Percentiles rank a stretch among this genome's conserved stretches.
These are phyloP conservation scores for Auanema freiburgensis DNA, from an alignment of 2,888 invertebrate species.

Conservation along the genomic window DNA sequence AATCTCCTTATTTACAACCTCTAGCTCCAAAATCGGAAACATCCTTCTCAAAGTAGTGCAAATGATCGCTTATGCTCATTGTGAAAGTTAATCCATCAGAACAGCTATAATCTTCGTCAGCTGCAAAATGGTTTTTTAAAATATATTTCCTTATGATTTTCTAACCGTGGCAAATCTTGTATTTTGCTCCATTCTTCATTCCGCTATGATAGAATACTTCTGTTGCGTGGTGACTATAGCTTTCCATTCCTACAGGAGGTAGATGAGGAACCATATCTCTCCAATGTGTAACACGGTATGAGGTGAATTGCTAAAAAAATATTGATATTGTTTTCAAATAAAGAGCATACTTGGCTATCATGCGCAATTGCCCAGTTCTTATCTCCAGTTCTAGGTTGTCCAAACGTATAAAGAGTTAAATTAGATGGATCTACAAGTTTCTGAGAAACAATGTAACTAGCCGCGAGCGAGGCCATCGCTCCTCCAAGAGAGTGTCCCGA, in stretches of 20 bases:
- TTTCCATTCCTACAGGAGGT: slow-evolving; percentile 42
- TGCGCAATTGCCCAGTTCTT: slow-evolving; percentile 42
- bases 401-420: slow-evolving; percentile 47
- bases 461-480: slow-evolving; percentile 49
- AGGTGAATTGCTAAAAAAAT: slow-evolving; percentile 26
- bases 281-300: slow-evolving; percentile 47
- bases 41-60: slow-evolving; percentile 49
- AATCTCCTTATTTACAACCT: slow-evolving; percentile 36
- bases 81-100: slow-evolving; percentile 46
- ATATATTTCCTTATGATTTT: slow-evolving; percentile 1
- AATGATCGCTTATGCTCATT: slow-evolving; percentile 49
- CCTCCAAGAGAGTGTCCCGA: slow-evolving; percentile 52
- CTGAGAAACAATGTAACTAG: slow-evolving; percentile 39
- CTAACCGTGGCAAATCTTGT: slow-evolving; percentile 22
- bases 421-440: slow-evolving; percentile 27
- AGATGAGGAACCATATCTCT: slow-evolving; percentile 50
- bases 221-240: slow-evolving; percentile 46
- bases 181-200: slow-evolving; percentile 15
- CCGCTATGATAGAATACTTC: slow-evolving; percentile 37
- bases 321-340: not conserved
- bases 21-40: slow-evolving; percentile 46
- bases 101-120: slow-evolving; percentile 39
- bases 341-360: slow-evolving; percentile 31
- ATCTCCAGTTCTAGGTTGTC: slow-evolving; percentile 52
- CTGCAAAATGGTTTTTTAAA: slow-evolving; percentile 15